Conservation (phyloP, 2,797 vertebrate genomes). For the Tragopan temminckii region DNA sequence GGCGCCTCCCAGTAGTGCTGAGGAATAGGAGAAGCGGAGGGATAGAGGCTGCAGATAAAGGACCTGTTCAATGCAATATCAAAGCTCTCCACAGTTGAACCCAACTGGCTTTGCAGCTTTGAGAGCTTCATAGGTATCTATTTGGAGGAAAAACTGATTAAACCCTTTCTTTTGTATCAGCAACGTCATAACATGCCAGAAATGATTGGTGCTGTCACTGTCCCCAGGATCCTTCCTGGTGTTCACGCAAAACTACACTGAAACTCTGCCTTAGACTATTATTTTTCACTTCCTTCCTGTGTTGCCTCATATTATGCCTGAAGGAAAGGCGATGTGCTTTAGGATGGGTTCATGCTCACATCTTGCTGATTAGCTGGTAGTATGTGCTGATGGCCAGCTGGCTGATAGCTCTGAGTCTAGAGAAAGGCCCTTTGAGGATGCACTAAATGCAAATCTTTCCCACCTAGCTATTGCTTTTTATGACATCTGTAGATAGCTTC, state of each 20-base stretch:
- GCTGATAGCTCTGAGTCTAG: not conserved
- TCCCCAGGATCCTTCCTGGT: not conserved
- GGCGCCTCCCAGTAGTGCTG: not conserved
- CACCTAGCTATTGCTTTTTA: not conserved
- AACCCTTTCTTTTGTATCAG: not conserved
- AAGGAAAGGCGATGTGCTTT: not conserved
- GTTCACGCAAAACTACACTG: not conserved
- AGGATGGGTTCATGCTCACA: rapidly evolving
- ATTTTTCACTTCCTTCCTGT: not conserved
- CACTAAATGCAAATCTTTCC: not conserved
- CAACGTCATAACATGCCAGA: not conserved
- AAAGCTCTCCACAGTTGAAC: not conserved
- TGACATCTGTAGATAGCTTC: not conserved
- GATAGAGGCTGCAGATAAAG: not conserved
- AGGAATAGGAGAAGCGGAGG: not conserved
- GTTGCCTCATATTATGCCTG: not conserved
- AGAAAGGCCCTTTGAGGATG: not conserved
- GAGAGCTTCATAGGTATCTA: not conserved
- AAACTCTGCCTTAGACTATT: not conserved
- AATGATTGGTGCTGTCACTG: not conserved
- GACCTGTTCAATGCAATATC: not conserved
- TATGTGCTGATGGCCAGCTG: not conserved
- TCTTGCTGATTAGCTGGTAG: not conserved
- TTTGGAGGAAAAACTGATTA: not conserved
- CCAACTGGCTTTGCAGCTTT: not conserved